Evolutionary conservation across 2,888 invertebrate genomes (phyloP).

Genomic region (Panzeria rudis): DNA sequence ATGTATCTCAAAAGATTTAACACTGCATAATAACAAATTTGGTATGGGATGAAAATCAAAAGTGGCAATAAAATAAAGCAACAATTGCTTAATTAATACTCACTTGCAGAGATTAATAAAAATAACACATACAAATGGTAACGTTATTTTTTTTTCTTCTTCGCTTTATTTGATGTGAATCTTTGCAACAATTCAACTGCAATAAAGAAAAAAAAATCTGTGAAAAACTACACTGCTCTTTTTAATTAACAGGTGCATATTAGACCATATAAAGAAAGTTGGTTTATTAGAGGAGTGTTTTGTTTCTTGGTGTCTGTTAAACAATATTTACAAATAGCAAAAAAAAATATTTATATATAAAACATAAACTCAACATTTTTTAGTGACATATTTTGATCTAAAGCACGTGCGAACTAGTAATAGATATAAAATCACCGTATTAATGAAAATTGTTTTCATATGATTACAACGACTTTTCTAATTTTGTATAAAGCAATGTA

Average conservation of each 20-base stretch:
- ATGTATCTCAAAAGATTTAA: conserved; percentile 59
- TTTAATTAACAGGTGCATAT: conserved; percentile 72
- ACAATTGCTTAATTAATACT: conserved; percentile 61
- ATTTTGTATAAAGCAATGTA: background rate
- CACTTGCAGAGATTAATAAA: conserved; percentile 24
- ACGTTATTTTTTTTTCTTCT: background rate
- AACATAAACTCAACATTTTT: conserved; percentile 61
- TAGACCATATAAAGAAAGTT: conserved; percentile 64
- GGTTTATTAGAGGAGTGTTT: conserved; percentile 64
- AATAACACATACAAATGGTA: conserved; percentile 35
- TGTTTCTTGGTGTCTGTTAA: background rate
- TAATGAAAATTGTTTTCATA: conserved; percentile 3
- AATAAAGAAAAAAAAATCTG: background rate
- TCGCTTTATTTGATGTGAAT: background rate
- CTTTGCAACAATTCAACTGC: background rate
- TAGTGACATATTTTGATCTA: conserved; percentile 59
- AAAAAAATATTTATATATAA: conserved; percentile 5
- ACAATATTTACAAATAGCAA: conserved; percentile 9
- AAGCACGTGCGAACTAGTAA: conserved; percentile 63
- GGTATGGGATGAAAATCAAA: conserved; percentile 57
- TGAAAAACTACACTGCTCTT: conserved; percentile 18
- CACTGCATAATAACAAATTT: conserved; percentile 65
- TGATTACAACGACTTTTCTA: background rate
- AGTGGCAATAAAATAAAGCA: conserved; percentile 59
- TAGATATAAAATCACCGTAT: conserved; percentile 6